Percentiles rank a stretch among this genome's conserved stretches.
Evolutionary conservation across 2,797 vertebrate species (phyloP).

Genomic region (Melanotaenia boesemani): DNA sequence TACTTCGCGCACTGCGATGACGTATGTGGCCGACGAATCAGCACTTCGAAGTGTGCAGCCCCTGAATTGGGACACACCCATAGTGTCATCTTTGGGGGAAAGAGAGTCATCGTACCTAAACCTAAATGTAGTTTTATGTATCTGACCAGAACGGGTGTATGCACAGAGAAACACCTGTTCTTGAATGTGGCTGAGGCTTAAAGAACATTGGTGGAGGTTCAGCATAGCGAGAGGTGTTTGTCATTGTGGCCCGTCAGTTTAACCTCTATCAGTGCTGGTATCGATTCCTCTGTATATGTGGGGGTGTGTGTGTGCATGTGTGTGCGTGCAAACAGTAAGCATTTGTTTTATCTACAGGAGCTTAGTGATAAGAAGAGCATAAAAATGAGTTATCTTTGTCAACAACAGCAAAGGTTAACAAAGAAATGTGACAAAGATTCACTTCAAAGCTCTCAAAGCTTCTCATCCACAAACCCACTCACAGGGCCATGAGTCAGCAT

Average conservation of each 20-base stretch:
- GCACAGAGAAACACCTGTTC: not conserved
- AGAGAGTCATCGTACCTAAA: no score
- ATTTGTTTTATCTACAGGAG: not conserved
- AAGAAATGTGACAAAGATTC: slow-evolving; percentile 45
- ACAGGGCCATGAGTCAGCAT: slow-evolving; percentile 36
- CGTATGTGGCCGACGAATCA: no score
- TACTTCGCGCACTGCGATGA: no score
- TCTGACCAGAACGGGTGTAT: not conserved
- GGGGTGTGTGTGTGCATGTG: not conserved
- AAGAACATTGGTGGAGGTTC: slow-evolving; percentile 9
- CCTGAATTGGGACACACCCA: no score
- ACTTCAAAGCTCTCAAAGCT: slow-evolving; percentile 27
- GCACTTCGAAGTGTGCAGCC: no score
- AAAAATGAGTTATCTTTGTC: not conserved
- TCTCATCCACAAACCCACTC: slow-evolving; percentile 8
- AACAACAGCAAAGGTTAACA: slow-evolving; percentile 35
- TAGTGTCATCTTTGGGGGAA: no score
- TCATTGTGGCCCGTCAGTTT: slow-evolving; percentile 30
- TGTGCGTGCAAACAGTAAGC: not conserved
- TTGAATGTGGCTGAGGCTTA: not conserved
- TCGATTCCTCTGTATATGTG: slow-evolving; percentile 16
- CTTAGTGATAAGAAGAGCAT: not conserved
- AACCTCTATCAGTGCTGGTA: slow-evolving; percentile 4
- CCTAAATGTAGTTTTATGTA: no score
- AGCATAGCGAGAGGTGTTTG: slow-evolving; percentile 26